Evolutionary conservation across 2,888 invertebrate species (phyloP).

Genomic region (Lysandra coridon): DNA sequence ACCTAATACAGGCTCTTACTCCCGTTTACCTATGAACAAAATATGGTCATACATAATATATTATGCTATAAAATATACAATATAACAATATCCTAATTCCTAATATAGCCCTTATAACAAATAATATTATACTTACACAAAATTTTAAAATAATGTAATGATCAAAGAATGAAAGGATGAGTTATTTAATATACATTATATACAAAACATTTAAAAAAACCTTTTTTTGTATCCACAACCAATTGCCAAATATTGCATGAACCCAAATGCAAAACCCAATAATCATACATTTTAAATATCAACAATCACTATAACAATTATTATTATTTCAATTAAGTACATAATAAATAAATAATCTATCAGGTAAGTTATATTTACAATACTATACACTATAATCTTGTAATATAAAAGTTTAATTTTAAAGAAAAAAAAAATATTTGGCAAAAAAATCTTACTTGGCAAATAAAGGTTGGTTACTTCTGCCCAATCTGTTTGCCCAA

Average conservation of each 20-base stretch:
- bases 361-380: not conserved
- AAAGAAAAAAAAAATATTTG: not conserved
- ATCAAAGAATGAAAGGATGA: not conserved
- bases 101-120: not conserved
- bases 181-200: not conserved
- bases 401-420: not conserved
- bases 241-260: not conserved
- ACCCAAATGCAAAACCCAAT: not conserved
- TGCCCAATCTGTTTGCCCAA: not conserved
- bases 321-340: not conserved
- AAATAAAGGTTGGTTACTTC: not conserved
- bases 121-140: not conserved
- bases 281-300: not conserved
- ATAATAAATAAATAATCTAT: not conserved
- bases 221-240: not conserved
- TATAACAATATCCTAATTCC: not conserved
- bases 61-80: not conserved
- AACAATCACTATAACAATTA: not conserved
- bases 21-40: constrained; percentile 69
- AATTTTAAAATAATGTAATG: not conserved
- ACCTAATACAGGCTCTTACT: constrained; percentile 56
- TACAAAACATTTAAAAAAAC: not conserved
- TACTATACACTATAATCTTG: not conserved
- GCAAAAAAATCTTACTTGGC: not conserved
- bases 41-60: constrained; percentile 22